These are phyloP conservation scores for Syngnathoides biaculeatus DNA, from an alignment of 2,113 vertebrate genomes.

Conservation along the genomic window DNA sequence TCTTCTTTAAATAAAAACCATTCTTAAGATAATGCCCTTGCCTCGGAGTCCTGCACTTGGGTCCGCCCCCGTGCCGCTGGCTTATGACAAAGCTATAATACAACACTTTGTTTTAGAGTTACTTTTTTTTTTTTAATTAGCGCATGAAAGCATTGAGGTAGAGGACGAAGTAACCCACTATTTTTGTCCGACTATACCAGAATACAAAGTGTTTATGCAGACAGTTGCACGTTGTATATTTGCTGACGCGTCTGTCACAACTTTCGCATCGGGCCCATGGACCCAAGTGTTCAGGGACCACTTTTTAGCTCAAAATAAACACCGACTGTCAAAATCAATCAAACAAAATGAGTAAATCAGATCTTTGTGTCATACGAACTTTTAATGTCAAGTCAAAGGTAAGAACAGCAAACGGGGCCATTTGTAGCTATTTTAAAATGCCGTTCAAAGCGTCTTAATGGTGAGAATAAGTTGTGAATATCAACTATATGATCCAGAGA, in stretches of 20 bases:
- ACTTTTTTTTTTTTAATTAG: not conserved
- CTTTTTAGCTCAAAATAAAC: slow-evolving; percentile 1
- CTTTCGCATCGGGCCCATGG: not conserved
- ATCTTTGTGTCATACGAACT: slow-evolving; percentile 5
- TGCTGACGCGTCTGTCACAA: not conserved
- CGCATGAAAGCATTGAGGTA: not conserved
- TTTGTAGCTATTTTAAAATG: slow-evolving; percentile 39
- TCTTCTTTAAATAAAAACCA: too few relatives aligned
- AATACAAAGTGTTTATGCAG: not conserved
- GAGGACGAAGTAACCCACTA: not conserved
- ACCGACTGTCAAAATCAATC: slow-evolving; percentile 1
- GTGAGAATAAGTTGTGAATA: slow-evolving; percentile 26
- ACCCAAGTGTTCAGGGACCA: not conserved
- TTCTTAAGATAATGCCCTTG: too few relatives aligned
- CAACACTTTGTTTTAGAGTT: not conserved
- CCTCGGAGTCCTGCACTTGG: too few relatives aligned
- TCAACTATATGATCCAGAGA: slow-evolving; percentile 35
- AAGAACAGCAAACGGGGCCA: slow-evolving; percentile 25
- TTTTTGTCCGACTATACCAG: not conserved
- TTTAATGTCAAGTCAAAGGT: slow-evolving; percentile 43
- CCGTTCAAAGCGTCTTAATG: slow-evolving; percentile 44
- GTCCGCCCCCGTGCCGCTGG: too few relatives aligned
- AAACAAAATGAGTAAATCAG: slow-evolving; percentile 17
- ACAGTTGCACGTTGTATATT: not conserved
- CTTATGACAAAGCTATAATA: too few relatives aligned